A percentile compares a stretch with the other conserved stretches of the same genome.
phyloP scores from a whole-genome alignment of 2,888 invertebrate species.

The Stenolophus ochropezus region DNA sequence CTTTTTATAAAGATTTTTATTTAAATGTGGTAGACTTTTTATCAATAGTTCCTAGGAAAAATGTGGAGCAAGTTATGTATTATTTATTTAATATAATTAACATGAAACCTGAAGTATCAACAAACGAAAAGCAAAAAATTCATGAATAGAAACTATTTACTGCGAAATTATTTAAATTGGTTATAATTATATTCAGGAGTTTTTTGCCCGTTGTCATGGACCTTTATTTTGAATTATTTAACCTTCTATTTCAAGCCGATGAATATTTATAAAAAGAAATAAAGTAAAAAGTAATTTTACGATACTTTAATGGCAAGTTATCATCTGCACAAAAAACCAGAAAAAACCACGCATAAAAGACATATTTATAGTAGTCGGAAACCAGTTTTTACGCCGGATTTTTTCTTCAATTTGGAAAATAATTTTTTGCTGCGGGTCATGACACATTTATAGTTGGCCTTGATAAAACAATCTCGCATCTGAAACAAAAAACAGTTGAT shows the following conservation, averaged over 20 bases:
- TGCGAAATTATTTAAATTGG: constrained; percentile 15
- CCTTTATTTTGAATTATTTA: constrained; percentile 25
- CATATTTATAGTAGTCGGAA: constrained; percentile 28
- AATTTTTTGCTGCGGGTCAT: constrained; percentile 43
- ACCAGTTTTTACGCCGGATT: neutral
- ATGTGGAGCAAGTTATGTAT: neutral
- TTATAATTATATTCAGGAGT: constrained; percentile 5
- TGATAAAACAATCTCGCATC: constrained; percentile 40
- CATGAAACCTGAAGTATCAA: neutral
- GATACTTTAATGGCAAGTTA: constrained; percentile 20
- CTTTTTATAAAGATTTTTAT: too few relatives aligned
- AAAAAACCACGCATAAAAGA: neutral
- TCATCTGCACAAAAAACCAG: neutral
- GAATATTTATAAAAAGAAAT: constrained; percentile 31
- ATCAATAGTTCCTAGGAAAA: too few relatives aligned
- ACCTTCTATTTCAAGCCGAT: constrained; percentile 3
- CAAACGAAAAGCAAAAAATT: neutral
- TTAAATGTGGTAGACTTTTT: too few relatives aligned
- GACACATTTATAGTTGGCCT: constrained; percentile 43
- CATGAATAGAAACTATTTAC: constrained; percentile 11
- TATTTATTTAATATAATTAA: neutral
- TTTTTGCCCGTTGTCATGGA: neutral
- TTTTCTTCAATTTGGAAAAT: constrained; percentile 30
- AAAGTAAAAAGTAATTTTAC: constrained; percentile 22
- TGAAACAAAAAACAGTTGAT: constrained; percentile 21